Conservation (phyloP, 2,113 vertebrate species). For the Notiomystis cincta region DNA sequence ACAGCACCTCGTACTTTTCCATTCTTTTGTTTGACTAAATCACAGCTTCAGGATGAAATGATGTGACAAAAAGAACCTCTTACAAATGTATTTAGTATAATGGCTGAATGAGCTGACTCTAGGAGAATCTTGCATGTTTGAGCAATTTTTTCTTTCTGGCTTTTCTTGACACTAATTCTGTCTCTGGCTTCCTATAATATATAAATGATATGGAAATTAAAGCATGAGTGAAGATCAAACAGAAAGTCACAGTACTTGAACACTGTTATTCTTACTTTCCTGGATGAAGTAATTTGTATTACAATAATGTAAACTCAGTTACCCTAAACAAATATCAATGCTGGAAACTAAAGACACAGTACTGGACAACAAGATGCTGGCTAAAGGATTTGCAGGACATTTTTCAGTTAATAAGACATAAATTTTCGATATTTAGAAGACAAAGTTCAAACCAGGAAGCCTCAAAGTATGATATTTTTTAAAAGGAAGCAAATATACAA, state of each 20-base stretch:
- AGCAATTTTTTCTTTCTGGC: conserved; percentile 9
- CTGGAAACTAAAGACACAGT: background rate
- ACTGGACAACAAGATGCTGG: background rate
- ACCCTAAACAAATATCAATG: background rate
- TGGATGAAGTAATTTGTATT: background rate
- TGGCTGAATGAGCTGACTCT: conserved; percentile 36
- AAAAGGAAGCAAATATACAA: background rate
- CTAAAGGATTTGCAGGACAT: background rate
- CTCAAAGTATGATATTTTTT: background rate
- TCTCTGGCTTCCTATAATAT: conserved; percentile 38
- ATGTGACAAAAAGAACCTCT: conserved; percentile 11
- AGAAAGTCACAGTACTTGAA: conserved; percentile 21
- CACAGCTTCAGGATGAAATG: conserved; percentile 25
- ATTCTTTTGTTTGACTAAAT: background rate
- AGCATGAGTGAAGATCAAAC: conserved; percentile 42
- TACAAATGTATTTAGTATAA: conserved; percentile 34
- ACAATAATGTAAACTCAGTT: conserved; percentile 2
- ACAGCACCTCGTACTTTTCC: background rate
- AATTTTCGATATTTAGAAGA: background rate
- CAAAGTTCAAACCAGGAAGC: background rate
- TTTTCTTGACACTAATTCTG: conserved; percentile 55
- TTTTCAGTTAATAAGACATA: background rate
- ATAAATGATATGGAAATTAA: conserved; percentile 55
- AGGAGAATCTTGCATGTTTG: background rate
- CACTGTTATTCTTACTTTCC: conserved; percentile 14